Conservation (phyloP, 2,888 invertebrate genomes). For the Cryptocephalus primarius region DNA sequence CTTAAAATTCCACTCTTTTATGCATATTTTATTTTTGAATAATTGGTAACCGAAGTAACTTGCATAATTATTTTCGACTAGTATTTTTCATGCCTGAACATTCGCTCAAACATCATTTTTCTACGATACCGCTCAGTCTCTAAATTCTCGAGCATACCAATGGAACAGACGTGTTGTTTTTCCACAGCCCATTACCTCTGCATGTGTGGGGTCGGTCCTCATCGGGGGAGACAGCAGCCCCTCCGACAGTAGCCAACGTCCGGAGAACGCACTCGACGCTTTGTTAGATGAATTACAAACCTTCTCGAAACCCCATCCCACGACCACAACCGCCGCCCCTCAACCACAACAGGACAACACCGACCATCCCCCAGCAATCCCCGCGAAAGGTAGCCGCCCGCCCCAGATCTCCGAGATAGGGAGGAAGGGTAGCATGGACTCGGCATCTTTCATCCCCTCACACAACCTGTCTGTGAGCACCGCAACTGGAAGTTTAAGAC, state of each 20-base stretch:
- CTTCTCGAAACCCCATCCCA: conserved; percentile 59
- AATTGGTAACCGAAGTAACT: no score
- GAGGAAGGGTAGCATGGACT: conserved; percentile 45
- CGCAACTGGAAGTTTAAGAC: conserved; percentile 50
- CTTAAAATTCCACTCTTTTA: no score
- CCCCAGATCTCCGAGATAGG: conserved; percentile 44
- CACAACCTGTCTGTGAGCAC: conserved; percentile 35
- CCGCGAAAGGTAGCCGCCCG: conserved; percentile 33
- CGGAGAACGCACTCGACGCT: conserved; percentile 97
- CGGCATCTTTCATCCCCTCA: conserved; percentile 35
- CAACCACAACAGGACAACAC: conserved; percentile 17
- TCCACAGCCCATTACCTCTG: conserved; percentile 47
- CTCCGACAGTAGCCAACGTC: conserved; percentile 49
- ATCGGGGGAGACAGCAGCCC: conserved; percentile 45
- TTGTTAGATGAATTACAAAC: conserved; percentile 88
- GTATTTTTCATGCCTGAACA: no score
- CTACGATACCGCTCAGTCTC: no score
- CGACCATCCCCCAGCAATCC: conserved; percentile 32
- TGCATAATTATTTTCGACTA: no score
- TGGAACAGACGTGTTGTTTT: background rate
- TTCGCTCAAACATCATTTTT: no score
- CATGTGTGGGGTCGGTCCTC: conserved; percentile 50
- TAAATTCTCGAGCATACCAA: no score
- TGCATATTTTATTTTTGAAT: no score
- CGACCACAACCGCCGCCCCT: conserved; percentile 9